Evolutionary conservation across 2,888 invertebrate species (phyloP).

Genomic region (Noctua comes): DNA sequence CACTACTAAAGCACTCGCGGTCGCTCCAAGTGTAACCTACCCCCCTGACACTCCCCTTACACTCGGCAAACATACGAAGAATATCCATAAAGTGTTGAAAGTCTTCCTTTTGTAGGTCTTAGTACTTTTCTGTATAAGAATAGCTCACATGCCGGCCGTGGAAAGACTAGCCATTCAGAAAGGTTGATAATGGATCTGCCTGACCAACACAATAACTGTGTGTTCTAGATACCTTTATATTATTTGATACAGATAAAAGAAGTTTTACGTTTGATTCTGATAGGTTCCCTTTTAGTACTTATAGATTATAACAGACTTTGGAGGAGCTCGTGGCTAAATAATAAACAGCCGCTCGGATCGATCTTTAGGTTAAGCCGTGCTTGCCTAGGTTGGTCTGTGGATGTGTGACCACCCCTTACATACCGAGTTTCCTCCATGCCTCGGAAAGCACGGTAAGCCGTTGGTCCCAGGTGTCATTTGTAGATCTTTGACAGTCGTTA

Average conservation of each 20-base stretch:
- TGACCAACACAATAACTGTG: not conserved
- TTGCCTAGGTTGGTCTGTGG: no score
- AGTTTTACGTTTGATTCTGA: not conserved
- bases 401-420: no score
- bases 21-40: constrained; percentile 61
- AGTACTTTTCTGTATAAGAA: constrained; percentile 25
- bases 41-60: constrained; percentile 23
- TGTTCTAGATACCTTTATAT: not conserved
- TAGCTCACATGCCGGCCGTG: not conserved
- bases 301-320: not conserved
- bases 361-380: no score
- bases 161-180: constrained; percentile 11
- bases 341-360: no score
- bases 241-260: not conserved
- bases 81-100: constrained; percentile 24
- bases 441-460: no score
- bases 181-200: not conserved
- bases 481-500: no score
- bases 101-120: constrained; percentile 34
- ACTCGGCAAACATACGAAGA: constrained; percentile 41
- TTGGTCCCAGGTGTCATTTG: no score
- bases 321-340: no score
- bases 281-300: not conserved
- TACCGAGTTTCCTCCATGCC: no score
- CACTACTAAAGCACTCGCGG: constrained; percentile 62